phyloP scores from a whole-genome alignment of 2,888 invertebrate genomes.

The Labia minor region DNA sequence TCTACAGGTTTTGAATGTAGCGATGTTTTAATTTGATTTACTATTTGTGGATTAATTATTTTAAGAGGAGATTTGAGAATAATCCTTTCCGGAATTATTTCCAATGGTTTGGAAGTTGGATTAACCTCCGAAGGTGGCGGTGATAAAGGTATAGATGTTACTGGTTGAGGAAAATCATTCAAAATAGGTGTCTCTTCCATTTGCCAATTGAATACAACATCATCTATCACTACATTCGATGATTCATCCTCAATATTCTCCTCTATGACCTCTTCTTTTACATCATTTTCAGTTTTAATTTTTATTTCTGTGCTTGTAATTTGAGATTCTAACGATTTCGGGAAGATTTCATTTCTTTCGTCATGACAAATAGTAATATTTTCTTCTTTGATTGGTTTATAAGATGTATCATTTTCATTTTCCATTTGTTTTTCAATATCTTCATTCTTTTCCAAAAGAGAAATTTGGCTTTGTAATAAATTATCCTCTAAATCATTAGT shows the following conservation, averaged over 20 bases:
- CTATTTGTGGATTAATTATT: background rate
- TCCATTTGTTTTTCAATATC: conserved; percentile 16
- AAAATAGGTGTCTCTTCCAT: background rate
- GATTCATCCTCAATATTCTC: background rate
- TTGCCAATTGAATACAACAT: background rate
- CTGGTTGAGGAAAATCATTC: background rate
- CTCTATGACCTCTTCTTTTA: background rate
- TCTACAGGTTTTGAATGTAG: background rate
- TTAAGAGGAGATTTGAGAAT: no score
- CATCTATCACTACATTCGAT: background rate
- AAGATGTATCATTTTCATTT: conserved; percentile 16
- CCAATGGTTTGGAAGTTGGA: background rate
- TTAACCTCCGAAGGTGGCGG: background rate
- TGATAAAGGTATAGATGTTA: background rate
- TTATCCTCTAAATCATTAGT: no score
- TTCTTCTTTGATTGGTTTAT: conserved; percentile 16
- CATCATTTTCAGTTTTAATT: background rate
- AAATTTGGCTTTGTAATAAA: no score
- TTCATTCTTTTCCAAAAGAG: background rate
- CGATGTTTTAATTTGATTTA: conserved; percentile 4
- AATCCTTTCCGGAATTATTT: background rate
- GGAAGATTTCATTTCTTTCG: conserved; percentile 15
- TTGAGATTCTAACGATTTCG: no score
- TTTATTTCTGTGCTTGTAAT: background rate
- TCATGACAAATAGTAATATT: conserved; percentile 20